phyloP scores from a whole-genome alignment of 2,113 vertebrate genomes.

The Boleophthalmus pectinirostris region DNA sequence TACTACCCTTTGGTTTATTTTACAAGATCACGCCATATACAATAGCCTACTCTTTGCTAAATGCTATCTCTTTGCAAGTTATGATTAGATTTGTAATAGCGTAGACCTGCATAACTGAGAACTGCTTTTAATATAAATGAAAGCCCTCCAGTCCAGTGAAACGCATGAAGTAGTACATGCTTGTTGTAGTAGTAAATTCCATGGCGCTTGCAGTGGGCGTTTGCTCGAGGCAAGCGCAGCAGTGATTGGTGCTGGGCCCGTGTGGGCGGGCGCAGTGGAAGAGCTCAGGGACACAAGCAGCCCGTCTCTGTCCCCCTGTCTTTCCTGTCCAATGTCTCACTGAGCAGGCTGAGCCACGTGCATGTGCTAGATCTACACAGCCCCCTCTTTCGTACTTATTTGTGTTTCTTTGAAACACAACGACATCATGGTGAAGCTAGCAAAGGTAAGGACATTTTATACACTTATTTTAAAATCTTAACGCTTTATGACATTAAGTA shows the following conservation, averaged over 20 bases:
- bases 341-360: slow-evolving; percentile 69
- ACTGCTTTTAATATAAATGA: too few relatives aligned
- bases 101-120: too few relatives aligned
- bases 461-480: not conserved
- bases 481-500: not conserved
- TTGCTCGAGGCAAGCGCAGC: slow-evolving; percentile 31
- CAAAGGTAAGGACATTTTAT: slow-evolving; percentile 71
- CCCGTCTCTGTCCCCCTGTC: slow-evolving; percentile 55
- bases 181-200: not conserved
- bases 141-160: not conserved
- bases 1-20: too few relatives aligned
- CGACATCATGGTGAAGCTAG: slow-evolving; percentile 77
- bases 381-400: slow-evolving; percentile 22
- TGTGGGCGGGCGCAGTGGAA: slow-evolving; percentile 52
- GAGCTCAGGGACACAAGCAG: slow-evolving; percentile 61
- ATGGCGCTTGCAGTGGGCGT: slow-evolving; percentile 27
- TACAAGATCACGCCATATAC: too few relatives aligned
- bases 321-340: slow-evolving; percentile 65
- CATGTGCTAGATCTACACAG: slow-evolving; percentile 24
- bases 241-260: slow-evolving; percentile 48
- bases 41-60: too few relatives aligned
- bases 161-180: too few relatives aligned
- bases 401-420: slow-evolving; percentile 59
- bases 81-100: too few relatives aligned
- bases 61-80: too few relatives aligned